Evolutionary conservation across 2,888 invertebrate genomes (phyloP).

Genomic region (Epistrophe eligans): DNA sequence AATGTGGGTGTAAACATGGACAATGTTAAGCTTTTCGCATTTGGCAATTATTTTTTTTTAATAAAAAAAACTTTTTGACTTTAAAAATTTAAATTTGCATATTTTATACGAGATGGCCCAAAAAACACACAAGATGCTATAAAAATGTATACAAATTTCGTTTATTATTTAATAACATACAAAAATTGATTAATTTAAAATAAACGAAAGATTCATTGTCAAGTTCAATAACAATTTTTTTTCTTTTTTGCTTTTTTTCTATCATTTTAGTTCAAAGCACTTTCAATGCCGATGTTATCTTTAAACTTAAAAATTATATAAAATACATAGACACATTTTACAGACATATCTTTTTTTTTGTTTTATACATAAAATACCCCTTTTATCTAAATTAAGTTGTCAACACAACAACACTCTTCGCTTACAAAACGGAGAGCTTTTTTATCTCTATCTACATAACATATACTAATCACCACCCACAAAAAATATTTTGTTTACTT

Average conservation of each 20-base stretch:
- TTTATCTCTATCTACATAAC: neutral
- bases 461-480: constrained; percentile 8
- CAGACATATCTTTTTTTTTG: neutral
- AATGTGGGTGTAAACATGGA: too few relatives aligned
- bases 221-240: neutral
- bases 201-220: neutral
- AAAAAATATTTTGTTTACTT: constrained; percentile 12
- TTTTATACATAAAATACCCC: too few relatives aligned
- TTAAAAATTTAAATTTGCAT: too few relatives aligned
- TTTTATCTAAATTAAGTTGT: constrained; percentile 16
- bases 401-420: neutral
- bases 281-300: constrained; percentile 1
- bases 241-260: neutral
- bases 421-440: neutral
- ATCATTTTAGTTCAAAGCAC: neutral
- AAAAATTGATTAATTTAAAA: neutral
- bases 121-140: too few relatives aligned
- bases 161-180: neutral
- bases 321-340: neutral
- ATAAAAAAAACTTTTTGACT: too few relatives aligned
- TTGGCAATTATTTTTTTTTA: too few relatives aligned
- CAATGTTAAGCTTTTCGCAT: too few relatives aligned
- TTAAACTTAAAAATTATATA: neutral
- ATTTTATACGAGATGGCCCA: too few relatives aligned
- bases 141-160: too few relatives aligned